A percentile compares a stretch with the other conserved stretches of the same genome.
These are phyloP conservation scores for Iphiclides podalirius DNA, from an alignment of 2,888 invertebrate genomes.

Conservation along the genomic window DNA sequence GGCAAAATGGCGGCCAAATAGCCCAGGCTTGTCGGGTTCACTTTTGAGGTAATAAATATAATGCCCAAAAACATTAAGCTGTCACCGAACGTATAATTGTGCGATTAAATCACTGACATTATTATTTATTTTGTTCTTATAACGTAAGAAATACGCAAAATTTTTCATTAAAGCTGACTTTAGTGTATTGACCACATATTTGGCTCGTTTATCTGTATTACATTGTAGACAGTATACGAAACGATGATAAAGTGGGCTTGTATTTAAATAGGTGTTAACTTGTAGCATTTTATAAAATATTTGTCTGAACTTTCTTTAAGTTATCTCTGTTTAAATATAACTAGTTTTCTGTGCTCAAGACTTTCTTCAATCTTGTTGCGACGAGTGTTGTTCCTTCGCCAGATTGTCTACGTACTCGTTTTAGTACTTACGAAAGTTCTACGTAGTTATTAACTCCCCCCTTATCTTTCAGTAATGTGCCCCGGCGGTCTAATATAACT, in stretches of 20 bases:
- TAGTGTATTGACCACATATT: too few relatives aligned
- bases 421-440: not conserved
- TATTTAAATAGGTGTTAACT: too few relatives aligned
- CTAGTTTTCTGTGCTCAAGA: not conserved
- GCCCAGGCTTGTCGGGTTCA: not conserved
- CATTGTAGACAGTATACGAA: too few relatives aligned
- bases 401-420: not conserved
- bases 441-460: not conserved
- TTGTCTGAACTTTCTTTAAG: too few relatives aligned
- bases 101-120: not conserved
- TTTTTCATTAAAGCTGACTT: too few relatives aligned
- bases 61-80: not conserved
- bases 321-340: not conserved
- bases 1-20: not conserved
- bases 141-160: not conserved
- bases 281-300: too few relatives aligned
- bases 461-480: not conserved
- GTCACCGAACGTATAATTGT: not conserved
- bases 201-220: too few relatives aligned
- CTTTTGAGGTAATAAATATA: not conserved
- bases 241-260: too few relatives aligned
- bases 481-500: not conserved
- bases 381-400: not conserved
- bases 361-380: not conserved
- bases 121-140: not conserved